Percentiles rank a stretch among this genome's conserved stretches.
Conservation (phyloP, 2,797 vertebrate genomes). For the Ispidina picta region DNA sequence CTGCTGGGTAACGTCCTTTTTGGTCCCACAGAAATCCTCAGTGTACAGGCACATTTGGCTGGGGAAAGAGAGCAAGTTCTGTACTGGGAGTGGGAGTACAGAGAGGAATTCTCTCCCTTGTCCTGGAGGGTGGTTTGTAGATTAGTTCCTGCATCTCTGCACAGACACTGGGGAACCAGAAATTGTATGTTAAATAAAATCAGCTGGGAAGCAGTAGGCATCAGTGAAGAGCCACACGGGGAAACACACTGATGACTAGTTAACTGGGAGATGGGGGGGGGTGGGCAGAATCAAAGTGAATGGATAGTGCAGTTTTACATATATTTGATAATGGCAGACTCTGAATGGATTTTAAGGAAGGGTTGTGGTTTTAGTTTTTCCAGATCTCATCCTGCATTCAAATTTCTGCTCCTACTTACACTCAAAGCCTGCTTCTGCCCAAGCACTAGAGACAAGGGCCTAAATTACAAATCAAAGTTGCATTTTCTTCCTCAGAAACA, state of each 20-base stretch:
- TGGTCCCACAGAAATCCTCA: neutral
- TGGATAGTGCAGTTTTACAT: neutral
- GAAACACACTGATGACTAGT: constrained; percentile 12
- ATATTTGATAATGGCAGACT: neutral
- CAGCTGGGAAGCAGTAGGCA: neutral
- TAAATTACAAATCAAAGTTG: neutral
- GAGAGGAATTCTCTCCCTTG: neutral
- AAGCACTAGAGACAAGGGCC: neutral
- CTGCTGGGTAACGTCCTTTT: neutral
- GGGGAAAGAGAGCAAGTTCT: neutral
- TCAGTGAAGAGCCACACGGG: neutral
- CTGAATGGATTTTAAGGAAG: neutral
- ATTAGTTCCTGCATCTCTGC: neutral
- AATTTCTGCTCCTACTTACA: neutral
- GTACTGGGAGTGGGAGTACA: neutral
- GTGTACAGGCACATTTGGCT: neutral
- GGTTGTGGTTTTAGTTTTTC: neutral
- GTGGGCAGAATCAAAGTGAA: neutral
- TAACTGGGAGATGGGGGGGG: neutral
- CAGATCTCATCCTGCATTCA: neutral
- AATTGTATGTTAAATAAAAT: constrained; percentile 22
- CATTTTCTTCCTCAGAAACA: neutral
- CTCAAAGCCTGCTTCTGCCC: neutral
- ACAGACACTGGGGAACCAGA: neutral
- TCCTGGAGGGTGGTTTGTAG: neutral